Percentiles rank a stretch among this genome's conserved stretches.
These are phyloP conservation scores for Parapristionchus giblindavisi DNA, from an alignment of 2,888 invertebrate genomes.

Conservation along the genomic window DNA sequence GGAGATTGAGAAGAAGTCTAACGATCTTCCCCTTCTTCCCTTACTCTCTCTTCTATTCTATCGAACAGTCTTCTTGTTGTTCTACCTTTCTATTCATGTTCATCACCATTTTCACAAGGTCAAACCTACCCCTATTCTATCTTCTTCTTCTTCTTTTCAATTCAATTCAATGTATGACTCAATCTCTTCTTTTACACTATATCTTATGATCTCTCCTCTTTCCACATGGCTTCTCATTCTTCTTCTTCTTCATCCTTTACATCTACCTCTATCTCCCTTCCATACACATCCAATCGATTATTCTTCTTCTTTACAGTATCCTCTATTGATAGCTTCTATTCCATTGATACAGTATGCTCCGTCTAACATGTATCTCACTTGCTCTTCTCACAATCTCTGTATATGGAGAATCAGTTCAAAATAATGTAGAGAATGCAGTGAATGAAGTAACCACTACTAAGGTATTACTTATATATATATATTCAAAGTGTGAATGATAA, in stretches of 20 bases:
- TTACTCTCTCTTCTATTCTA: slow-evolving; percentile 13
- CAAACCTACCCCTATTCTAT: slow-evolving; percentile 5
- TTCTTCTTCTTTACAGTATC: neutral
- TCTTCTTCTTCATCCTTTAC: neutral
- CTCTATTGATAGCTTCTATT: neutral
- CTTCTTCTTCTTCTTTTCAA: slow-evolving; percentile 4
- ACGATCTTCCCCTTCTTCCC: slow-evolving; percentile 26
- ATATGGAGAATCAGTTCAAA: slow-evolving; percentile 39
- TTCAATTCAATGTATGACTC: slow-evolving; percentile 2
- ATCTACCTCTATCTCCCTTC: slow-evolving; percentile 3
- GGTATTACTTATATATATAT: slow-evolving; percentile 26
- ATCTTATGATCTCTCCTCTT: neutral
- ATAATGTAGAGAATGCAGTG: slow-evolving; percentile 54
- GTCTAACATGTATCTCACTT: slow-evolving; percentile 8
- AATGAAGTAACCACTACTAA: slow-evolving; percentile 58
- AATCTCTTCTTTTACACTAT: slow-evolving; percentile 17
- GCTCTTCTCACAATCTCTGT: slow-evolving; percentile 43
- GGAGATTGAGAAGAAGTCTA: too few relatives aligned
- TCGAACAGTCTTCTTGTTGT: neutral
- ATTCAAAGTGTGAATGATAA: too few relatives aligned
- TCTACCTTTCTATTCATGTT: slow-evolving; percentile 10
- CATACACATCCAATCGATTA: neutral
- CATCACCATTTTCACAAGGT: slow-evolving; percentile 19
- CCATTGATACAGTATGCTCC: slow-evolving; percentile 8
- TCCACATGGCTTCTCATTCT: slow-evolving; percentile 5